Evolutionary conservation across 2,113 vertebrate species (phyloP), one percentile per base, ranked within the genome.

Genomic region (Sarotherodon lohbergeri): DNA sequence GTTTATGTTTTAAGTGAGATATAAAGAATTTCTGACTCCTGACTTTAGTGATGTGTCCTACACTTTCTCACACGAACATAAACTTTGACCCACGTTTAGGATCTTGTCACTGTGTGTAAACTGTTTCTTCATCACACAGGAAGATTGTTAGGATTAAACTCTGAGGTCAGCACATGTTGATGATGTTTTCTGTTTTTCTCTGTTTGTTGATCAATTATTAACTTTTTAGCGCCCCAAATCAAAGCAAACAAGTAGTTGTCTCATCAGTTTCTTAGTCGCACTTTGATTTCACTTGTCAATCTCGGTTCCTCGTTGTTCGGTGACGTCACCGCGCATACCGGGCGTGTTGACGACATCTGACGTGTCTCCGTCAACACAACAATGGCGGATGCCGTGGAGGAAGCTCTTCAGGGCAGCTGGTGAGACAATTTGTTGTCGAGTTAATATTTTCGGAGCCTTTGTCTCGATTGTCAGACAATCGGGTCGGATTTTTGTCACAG

Each of bases 331-430:
- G 5, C 17, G 83, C 85, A 91, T 5, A 3, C 24, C 3, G 9
- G 5, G 16, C 41, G n/a, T 81, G 54, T 88, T 91, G 82, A 92
- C 94, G 95, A 83, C 84, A 39, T 22, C 4, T 95, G 95, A 96
- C 96, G 96, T 97, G 95, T 93, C 93, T 88, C 81, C 85, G 93
- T 95, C 92, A 95, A 92, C 91, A 96, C 91, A 96, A 94, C 95
- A 95, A 97, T 97, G 97, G 96, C 96, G 96, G 96, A 96, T 19
- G 78, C 94, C 46, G 95, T 50, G 83, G 96, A 96, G 85, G 96
- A 96, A 95, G 94, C 94, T 83, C 90, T 95, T 88, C 94, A 86
- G 81, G 92, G 96, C 91, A 94, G 92, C 94, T 96, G 96, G 97
- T 97, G 92, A 96, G 96, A 73, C 63, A 13, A 73, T 86, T 82